Evolutionary conservation across 2,113 vertebrate species (phyloP).

Genomic region (Strix aluco): DNA sequence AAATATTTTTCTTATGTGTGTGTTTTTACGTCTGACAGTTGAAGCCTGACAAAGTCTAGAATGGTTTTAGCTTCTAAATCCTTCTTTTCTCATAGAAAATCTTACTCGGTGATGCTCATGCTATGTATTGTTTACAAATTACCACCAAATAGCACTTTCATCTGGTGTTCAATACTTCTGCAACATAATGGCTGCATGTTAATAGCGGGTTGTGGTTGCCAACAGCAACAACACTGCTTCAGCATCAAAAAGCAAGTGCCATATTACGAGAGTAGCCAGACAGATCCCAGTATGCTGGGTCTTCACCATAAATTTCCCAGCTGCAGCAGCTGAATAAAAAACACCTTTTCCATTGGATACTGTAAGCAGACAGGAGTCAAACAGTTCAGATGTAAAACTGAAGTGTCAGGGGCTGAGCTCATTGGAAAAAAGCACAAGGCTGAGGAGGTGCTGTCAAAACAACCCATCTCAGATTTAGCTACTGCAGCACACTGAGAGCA

Average conservation of each 20-base stretch:
- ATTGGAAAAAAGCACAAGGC: background rate
- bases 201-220: slow-evolving; percentile 22
- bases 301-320: background rate
- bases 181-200: slow-evolving; percentile 17
- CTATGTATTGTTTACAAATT: slow-evolving; percentile 34
- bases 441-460: background rate
- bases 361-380: background rate
- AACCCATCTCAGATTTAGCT: background rate
- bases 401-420: background rate
- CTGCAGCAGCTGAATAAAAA: slow-evolving; percentile 5
- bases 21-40: background rate
- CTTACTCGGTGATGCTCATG: background rate
- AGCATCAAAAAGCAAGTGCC: background rate
- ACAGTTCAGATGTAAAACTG: background rate
- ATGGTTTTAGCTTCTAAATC: background rate
- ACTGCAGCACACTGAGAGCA: background rate
- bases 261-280: background rate
- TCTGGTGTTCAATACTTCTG: slow-evolving; percentile 24
- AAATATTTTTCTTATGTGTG: background rate
- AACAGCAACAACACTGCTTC: background rate
- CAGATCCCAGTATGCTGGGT: background rate
- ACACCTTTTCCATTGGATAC: background rate
- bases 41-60: background rate
- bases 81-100: background rate
- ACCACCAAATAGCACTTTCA: slow-evolving; percentile 11